Conservation (phyloP, 2,888 invertebrate species). For the Lasioglossum oenotherae region DNA sequence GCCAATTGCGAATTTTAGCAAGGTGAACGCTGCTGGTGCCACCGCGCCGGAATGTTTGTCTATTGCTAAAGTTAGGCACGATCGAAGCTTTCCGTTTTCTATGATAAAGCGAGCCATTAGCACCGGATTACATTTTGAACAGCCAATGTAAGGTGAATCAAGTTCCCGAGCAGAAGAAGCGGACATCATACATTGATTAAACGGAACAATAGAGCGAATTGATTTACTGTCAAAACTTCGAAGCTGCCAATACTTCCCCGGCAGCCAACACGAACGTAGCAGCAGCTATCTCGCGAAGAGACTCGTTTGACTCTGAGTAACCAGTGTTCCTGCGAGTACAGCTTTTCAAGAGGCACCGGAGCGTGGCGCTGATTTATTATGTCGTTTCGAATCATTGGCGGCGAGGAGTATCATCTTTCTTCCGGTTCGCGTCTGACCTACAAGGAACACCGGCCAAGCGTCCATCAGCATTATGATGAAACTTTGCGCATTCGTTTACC, state of each 20-base stretch:
- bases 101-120: no score
- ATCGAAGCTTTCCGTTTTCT: no score
- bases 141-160: not conserved
- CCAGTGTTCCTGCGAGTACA: not conserved
- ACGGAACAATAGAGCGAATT: not conserved
- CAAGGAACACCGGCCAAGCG: not conserved
- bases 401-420: slow-evolving; percentile 7
- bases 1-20: not conserved
- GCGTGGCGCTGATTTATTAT: slow-evolving; percentile 1
- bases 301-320: not conserved
- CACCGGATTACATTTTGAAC: not conserved
- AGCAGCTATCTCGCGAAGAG: not conserved
- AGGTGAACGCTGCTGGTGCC: not conserved
- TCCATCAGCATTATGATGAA: not conserved
- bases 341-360: not conserved
- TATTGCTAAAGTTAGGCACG: not conserved
- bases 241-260: not conserved
- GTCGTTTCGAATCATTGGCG: not conserved
- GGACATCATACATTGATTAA: not conserved
- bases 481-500: not conserved
- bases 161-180: not conserved
- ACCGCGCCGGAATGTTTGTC: not conserved
- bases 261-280: not conserved
- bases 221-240: not conserved
- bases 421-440: not conserved